Conservation (phyloP, 2,797 vertebrate genomes). For the Poecile montanus region DNA sequence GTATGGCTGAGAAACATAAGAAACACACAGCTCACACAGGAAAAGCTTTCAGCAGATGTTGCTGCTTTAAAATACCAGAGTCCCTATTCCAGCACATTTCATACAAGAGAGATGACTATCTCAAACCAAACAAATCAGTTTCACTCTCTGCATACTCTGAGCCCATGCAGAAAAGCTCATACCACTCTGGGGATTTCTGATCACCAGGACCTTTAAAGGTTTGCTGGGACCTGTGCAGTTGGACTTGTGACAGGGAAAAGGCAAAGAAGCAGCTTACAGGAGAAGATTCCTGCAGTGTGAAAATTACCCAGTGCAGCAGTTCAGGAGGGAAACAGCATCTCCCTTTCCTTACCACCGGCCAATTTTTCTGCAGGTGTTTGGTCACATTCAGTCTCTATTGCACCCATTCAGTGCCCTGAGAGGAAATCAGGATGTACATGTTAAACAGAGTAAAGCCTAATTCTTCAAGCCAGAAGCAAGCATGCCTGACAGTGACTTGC, state of each 20-base stretch:
- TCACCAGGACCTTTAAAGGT: not conserved
- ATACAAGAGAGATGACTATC: not conserved
- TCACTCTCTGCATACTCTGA: not conserved
- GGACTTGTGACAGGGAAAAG: not conserved
- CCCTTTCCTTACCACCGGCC: not conserved
- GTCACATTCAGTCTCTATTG: not conserved
- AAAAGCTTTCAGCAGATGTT: not conserved
- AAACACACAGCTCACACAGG: not conserved
- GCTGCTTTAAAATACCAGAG: not conserved
- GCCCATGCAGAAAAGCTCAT: not conserved
- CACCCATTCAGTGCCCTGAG: not conserved
- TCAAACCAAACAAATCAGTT: not conserved
- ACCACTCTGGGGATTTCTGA: not conserved
- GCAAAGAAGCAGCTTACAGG: not conserved
- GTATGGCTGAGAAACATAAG: not conserved
- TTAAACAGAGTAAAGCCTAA: not conserved
- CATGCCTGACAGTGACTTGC: not conserved
- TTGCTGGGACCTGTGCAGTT: conserved; percentile 8
- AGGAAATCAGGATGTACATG: accelerated
- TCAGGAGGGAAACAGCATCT: not conserved
- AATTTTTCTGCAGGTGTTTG: not conserved
- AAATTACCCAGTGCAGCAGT: not conserved
- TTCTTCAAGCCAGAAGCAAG: not conserved
- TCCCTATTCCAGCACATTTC: not conserved
- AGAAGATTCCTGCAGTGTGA: not conserved